Evolutionary conservation across 2,888 invertebrate genomes (phyloP), one percentile per base, ranked within the genome.

Genomic region (Mallateleia sp.): DNA sequence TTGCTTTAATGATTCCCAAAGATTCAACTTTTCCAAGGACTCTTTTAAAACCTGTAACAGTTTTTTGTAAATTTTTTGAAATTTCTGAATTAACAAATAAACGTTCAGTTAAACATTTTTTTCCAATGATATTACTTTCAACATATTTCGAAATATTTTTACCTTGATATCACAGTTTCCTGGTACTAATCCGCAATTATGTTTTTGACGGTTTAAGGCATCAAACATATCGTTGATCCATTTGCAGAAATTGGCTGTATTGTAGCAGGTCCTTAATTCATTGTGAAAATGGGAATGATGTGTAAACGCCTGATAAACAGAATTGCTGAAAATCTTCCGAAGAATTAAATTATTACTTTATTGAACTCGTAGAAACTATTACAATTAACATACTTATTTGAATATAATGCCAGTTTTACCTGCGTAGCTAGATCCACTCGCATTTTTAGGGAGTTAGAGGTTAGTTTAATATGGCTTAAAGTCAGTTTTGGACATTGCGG

Each of bases 171-270:
- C 54, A 1, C 38, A 34, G 28, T 71, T 71, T 71, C 71, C 71
- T 20, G 71, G 71, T 42, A 25, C 20, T n/a, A 71, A 28, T 0
- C 42, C 56, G 56, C 6, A 15, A 42, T 71, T 11, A n/a, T 56
- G 45, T 56, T 71, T 18, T 1, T 28, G 56, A 8, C 42, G 47
- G 14, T 72, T 72, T 32, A 71, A 45, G 5, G 56, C 72, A 60
- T 72, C 72, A 24, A 56, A 71, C 56, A 71, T 54, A n/a, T 56
- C 56, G 20, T 71, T 71, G 9, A 56, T 56, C 69, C 69, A 72
- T 22, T 72, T 47, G 14, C 60, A 72, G n/a, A 72, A 72, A 0
- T 60, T 1, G 7, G 72, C 72, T 2, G 74, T 74, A 18, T 62
- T 74, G n/a, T 74, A n/a, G 7, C 18, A 62, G 14, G 15, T 28